phyloP scores from a whole-genome alignment of 2,113 vertebrate genomes.

The Grallaria varia region DNA sequence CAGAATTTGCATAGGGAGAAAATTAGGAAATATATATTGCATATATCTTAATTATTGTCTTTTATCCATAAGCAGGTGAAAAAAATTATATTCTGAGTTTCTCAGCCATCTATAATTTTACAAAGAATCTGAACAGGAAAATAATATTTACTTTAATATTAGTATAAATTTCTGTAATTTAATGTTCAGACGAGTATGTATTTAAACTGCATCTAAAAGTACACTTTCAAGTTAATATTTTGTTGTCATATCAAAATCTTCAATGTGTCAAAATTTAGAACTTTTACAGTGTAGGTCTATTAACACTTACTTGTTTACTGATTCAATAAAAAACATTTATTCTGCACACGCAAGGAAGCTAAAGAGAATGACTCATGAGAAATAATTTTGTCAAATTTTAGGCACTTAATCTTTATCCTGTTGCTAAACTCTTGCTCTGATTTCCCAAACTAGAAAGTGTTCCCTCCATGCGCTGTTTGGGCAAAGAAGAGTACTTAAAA shows the following conservation, averaged over 20 bases:
- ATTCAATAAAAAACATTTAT: not conserved
- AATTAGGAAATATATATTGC: not conserved
- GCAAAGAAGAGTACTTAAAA: not conserved
- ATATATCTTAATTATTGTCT: not conserved
- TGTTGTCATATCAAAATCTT: not conserved
- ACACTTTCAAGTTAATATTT: not conserved
- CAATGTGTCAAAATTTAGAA: not conserved
- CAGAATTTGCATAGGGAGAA: not conserved
- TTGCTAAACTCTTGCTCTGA: not conserved
- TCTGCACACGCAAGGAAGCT: not conserved
- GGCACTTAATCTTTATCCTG: not conserved
- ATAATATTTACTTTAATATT: not conserved
- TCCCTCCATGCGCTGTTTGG: not conserved
- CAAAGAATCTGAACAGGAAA: not conserved
- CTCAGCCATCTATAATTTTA: not conserved
- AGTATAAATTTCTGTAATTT: not conserved
- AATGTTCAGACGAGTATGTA: rapidly evolving
- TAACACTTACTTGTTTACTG: not conserved
- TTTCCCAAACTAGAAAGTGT: not conserved
- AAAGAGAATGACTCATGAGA: not conserved
- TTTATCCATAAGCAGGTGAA: not conserved
- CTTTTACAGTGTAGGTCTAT: not conserved
- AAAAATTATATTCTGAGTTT: not conserved
- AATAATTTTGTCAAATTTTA: not conserved
- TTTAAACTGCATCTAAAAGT: not conserved